A percentile compares a stretch with the other conserved stretches of the same genome.
These are phyloP conservation scores for Gallinago jamesoni DNA, from an alignment of 2,113 vertebrate genomes.

Conservation along the genomic window DNA sequence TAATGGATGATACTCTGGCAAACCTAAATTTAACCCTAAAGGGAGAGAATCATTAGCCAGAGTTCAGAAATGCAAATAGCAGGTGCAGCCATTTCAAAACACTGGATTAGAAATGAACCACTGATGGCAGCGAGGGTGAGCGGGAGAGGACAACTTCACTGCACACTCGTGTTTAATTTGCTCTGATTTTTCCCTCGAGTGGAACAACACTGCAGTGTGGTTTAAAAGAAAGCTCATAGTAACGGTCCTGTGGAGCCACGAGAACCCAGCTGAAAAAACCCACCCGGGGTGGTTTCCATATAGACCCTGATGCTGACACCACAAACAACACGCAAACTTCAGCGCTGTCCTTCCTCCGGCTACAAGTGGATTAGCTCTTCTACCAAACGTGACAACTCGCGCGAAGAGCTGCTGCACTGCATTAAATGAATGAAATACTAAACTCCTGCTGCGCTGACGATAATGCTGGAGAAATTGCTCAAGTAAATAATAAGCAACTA, in stretches of 20 bases:
- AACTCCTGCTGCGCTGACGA: background rate
- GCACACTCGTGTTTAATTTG: background rate
- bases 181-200: background rate
- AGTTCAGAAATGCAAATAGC: background rate
- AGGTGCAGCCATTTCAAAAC: background rate
- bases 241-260: background rate
- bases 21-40: background rate
- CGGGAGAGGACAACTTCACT: background rate
- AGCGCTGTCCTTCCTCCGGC: constrained; percentile 22
- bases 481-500: background rate
- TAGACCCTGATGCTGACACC: constrained; percentile 67
- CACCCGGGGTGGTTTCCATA: constrained; percentile 62
- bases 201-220: background rate
- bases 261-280: constrained; percentile 23
- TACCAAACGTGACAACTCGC: background rate
- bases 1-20: background rate
- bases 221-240: background rate
- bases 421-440: background rate
- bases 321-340: constrained; percentile 51
- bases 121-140: background rate
- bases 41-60: background rate
- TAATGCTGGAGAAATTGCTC: background rate
- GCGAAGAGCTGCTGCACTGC: background rate
- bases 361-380: constrained; percentile 9
- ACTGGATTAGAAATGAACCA: background rate